Conservation (phyloP, 2,888 invertebrate genomes). For the Cheiracanthium punctorium region DNA sequence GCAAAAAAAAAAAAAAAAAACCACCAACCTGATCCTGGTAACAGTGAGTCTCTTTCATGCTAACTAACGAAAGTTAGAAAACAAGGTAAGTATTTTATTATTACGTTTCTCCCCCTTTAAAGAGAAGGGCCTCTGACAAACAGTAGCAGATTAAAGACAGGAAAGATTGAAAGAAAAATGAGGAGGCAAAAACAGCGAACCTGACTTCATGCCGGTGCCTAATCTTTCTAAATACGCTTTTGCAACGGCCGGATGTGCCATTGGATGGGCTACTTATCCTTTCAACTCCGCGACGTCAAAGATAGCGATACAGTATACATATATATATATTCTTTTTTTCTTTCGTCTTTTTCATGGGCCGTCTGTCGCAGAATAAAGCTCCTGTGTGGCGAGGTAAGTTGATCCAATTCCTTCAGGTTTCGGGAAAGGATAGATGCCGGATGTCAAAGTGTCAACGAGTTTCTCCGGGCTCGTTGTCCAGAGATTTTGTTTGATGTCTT, state of each 20-base stretch:
- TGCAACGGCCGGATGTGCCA: slow-evolving; percentile 51
- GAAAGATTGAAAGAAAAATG: slow-evolving; percentile 38
- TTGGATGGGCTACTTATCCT: slow-evolving; percentile 59
- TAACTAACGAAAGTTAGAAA: not conserved
- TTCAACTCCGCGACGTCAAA: slow-evolving; percentile 55
- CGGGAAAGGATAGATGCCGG: slow-evolving; percentile 43
- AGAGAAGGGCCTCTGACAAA: not conserved
- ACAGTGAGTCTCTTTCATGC: not conserved
- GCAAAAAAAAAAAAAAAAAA: too few relatives aligned
- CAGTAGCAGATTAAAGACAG: slow-evolving; percentile 48
- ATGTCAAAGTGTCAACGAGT: slow-evolving; percentile 59
- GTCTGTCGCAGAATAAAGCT: slow-evolving; percentile 45
- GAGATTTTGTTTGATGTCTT: slow-evolving; percentile 35
- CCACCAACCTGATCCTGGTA: not conserved
- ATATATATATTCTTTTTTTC: too few relatives aligned
- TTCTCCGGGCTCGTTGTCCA: slow-evolving; percentile 13
- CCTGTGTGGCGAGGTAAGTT: slow-evolving; percentile 53
- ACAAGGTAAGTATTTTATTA: slow-evolving; percentile 12
- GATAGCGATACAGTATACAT: slow-evolving; percentile 59
- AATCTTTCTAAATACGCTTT: slow-evolving; percentile 56
- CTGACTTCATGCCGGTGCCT: slow-evolving; percentile 25
- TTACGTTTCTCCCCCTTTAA: too few relatives aligned
- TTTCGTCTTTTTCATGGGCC: slow-evolving; percentile 15
- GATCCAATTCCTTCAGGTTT: slow-evolving; percentile 58
- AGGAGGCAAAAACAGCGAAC: slow-evolving; percentile 16